Base-by-base conservation (phyloP, 2,113 vertebrate species). In the Tyrannus savana region DNA sequence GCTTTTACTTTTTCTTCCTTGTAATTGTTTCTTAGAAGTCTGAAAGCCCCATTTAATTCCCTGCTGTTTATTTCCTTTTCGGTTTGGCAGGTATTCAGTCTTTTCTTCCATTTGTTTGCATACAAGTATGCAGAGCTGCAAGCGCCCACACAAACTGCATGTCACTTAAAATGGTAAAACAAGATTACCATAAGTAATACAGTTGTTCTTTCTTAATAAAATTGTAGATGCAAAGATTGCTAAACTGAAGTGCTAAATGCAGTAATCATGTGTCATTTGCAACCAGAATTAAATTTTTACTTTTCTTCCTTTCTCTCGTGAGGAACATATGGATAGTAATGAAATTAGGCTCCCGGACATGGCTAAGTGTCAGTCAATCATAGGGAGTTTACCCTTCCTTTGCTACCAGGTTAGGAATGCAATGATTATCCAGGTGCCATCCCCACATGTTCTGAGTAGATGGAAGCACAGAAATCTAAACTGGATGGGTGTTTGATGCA, bases 71-170 rank as follows among this genome's bases (percentile, higher is more conserved):
- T 95, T 90, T 91, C 58, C 59, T 86, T 95, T 64, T 79, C 0
- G 2, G 5, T 89, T 95, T 96, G 94, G 53, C 84, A 95, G 59
- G 15, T 13, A 12, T 84, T 95, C 52, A 76, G 66, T 22, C 27
- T 93, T 90, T 82, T 69, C 50, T 93, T 90, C 47, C 12, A 44
- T 74, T 88, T 92, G 50, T 95, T 97, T 89, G 62, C 50, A 75
- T 47, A 84, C n/a, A 78, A 16, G 18, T 58, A 53, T 31, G 37
- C 47, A 80, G 31, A 85, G 12, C 44, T 92, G 58, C 49, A 41
- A 89, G 66, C 39, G 79, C 31, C 19, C 58, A 71, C 63, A 93
- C n/a, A 91, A 95, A 89, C 27, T 56, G n/a, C 31, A 44, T 41
- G 55, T 62, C 72, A 75, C 41, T 91, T 84, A 50, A 96, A 95